Conservation (phyloP, 2,888 invertebrate species). For the Drosophila mayaguana region DNA sequence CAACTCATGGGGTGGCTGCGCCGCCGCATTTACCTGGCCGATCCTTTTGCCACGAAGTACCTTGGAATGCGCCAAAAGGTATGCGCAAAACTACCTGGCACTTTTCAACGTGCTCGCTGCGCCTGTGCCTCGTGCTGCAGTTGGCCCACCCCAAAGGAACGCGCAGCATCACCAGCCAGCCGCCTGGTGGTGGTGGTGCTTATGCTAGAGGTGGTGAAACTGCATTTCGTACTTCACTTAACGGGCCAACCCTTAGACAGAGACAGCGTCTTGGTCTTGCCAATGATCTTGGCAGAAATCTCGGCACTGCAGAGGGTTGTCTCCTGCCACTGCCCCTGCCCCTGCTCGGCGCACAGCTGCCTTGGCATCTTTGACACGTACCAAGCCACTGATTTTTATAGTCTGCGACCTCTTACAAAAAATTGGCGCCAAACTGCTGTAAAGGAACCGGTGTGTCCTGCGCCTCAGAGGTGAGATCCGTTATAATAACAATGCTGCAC, state of each 20-base stretch:
- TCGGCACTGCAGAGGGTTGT: conserved; percentile 51
- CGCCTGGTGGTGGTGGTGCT: conserved; percentile 36
- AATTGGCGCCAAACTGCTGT: conserved; percentile 69
- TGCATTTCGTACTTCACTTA: conserved; percentile 71
- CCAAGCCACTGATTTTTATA: conserved; percentile 59
- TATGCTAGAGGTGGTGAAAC: conserved; percentile 52
- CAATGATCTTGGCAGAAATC: conserved; percentile 62
- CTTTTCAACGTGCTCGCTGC: conserved; percentile 30
- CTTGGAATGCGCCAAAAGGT: conserved; percentile 79
- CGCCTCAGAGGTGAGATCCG: conserved; percentile 23
- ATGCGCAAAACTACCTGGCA: conserved; percentile 82
- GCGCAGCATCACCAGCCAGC: conserved; percentile 56
- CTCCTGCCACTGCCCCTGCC: conserved; percentile 53
- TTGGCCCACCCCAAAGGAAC: conserved; percentile 64
- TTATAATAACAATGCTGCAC: conserved; percentile 23
- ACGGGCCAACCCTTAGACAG: conserved; percentile 44
- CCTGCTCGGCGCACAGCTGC: conserved; percentile 53
- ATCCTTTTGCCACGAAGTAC: conserved; percentile 39
- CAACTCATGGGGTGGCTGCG: conserved; percentile 60
- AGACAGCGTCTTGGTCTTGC: conserved; percentile 51
- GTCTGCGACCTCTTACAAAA: conserved; percentile 4
- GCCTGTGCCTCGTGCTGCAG: conserved; percentile 36
- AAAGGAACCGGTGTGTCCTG: conserved; percentile 71
- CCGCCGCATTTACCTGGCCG: conserved; percentile 77
- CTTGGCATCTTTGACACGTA: conserved; percentile 68